Evolutionary conservation across 2,888 invertebrate genomes (phyloP).

Genomic region (Cerceris ruficornis): DNA sequence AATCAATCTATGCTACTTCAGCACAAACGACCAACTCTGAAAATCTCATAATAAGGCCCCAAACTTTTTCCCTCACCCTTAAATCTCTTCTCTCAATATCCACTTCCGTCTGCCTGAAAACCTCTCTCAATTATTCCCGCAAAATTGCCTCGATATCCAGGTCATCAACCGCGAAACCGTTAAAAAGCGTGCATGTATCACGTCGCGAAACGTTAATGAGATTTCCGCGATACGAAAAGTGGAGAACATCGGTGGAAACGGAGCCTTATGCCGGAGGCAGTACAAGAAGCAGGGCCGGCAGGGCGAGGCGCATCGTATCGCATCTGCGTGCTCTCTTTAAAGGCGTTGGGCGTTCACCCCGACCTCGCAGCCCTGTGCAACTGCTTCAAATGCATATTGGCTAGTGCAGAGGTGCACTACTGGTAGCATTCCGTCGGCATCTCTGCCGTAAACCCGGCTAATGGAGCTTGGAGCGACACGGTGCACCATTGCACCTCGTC

Average conservation of each 20-base stretch:
- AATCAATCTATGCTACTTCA: too few relatives aligned
- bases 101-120: too few relatives aligned
- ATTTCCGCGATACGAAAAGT: background rate
- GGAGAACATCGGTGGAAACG: constrained; percentile 56
- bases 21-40: too few relatives aligned
- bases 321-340: constrained; percentile 80
- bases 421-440: constrained; percentile 59
- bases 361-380: constrained; percentile 77
- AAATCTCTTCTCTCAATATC: too few relatives aligned
- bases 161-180: too few relatives aligned
- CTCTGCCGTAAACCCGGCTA: constrained; percentile 34
- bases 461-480: constrained; percentile 58
- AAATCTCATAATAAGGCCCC: too few relatives aligned
- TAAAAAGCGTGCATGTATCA: too few relatives aligned
- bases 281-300: constrained; percentile 63
- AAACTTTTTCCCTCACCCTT: too few relatives aligned
- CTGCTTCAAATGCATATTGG: constrained; percentile 77
- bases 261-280: constrained; percentile 65
- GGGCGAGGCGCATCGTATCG: constrained; percentile 76
- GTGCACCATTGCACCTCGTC: constrained; percentile 39
- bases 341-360: constrained; percentile 81
- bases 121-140: too few relatives aligned
- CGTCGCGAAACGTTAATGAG: background rate
- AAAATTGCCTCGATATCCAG: too few relatives aligned
- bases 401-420: constrained; percentile 77